Percentiles rank a stretch among this genome's conserved stretches.
Conservation (phyloP, 1,140 invertebrate genomes). For the Tenebrio molitor region DNA sequence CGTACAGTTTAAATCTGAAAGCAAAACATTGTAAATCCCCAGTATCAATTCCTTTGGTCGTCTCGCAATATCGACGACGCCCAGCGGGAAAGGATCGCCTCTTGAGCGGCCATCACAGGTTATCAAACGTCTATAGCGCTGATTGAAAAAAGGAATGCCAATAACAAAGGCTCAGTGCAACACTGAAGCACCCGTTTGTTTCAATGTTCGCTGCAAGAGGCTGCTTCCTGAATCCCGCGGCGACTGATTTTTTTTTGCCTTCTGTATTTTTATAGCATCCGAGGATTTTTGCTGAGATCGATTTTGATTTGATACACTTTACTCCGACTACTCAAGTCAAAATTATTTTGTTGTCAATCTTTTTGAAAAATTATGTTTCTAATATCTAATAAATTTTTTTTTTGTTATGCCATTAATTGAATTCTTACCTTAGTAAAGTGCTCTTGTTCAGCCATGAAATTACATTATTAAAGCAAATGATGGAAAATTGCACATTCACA, state of each 20-base stretch:
- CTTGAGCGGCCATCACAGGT: slow-evolving; percentile 34
- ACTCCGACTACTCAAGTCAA: no score
- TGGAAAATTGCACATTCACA: no score
- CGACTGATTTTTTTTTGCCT: slow-evolving; percentile 3
- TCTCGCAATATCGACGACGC: slow-evolving; percentile 27
- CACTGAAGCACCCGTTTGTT: slow-evolving; percentile 22
- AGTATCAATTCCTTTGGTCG: slow-evolving; percentile 35
- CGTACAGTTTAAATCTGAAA: slow-evolving; percentile 31
- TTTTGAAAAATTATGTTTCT: no score
- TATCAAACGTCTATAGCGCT: slow-evolving; percentile 35
- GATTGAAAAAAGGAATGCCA: slow-evolving; percentile 41
- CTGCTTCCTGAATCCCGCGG: neutral
- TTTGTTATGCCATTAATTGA: no score
- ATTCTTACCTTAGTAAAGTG: no score
- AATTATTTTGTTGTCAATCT: no score
- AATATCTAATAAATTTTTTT: no score
- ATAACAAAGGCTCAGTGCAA: slow-evolving; percentile 41
- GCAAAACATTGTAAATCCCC: slow-evolving; percentile 38
- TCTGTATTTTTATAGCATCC: neutral
- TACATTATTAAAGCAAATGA: no score
- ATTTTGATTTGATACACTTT: neutral
- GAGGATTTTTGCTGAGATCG: neutral
- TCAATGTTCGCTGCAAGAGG: slow-evolving; percentile 1
- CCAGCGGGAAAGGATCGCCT: slow-evolving; percentile 35
- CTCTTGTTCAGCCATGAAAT: no score